Conservation (phyloP, 1,140 invertebrate genomes). For the Antheraea mylitta region DNA sequence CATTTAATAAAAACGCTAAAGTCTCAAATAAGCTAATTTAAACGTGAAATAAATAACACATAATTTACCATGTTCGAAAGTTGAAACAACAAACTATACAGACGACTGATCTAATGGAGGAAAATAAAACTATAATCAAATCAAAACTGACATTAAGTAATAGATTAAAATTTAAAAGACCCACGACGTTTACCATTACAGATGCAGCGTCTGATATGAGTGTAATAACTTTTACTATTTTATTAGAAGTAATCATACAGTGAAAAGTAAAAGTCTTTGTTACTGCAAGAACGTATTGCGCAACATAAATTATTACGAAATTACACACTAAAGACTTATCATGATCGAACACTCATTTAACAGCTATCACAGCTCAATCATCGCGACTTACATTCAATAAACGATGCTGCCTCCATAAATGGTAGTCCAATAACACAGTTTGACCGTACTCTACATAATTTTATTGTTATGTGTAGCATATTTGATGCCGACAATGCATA, state of each 20-base stretch:
- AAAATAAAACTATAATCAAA: not conserved
- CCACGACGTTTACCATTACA: no score
- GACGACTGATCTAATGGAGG: not conserved
- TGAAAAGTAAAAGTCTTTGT: constrained; percentile 17
- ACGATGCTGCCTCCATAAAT: constrained; percentile 12
- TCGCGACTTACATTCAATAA: constrained; percentile 19
- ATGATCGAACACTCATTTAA: constrained; percentile 10
- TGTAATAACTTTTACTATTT: no score
- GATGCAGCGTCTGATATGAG: no score
- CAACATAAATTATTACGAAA: not conserved
- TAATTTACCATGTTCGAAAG: not conserved
- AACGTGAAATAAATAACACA: not conserved
- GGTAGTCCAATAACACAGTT: constrained; percentile 30
- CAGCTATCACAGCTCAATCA: constrained; percentile 19
- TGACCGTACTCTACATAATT: constrained; percentile 17
- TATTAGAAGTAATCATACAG: not conserved
- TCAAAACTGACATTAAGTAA: not conserved
- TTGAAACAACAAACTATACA: not conserved
- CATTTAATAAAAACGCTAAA: no score
- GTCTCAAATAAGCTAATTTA: not conserved
- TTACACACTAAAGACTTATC: not conserved
- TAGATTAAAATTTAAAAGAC: not conserved
- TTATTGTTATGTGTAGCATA: constrained; percentile 30
- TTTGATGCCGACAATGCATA: constrained; percentile 50
- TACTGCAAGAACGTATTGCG: constrained; percentile 9